A percentile compares a stretch with the other conserved stretches of the same genome.
These are phyloP conservation scores for Oncorhynchus tshawytscha DNA, from an alignment of 2,113 vertebrate genomes.

Conservation along the genomic window DNA sequence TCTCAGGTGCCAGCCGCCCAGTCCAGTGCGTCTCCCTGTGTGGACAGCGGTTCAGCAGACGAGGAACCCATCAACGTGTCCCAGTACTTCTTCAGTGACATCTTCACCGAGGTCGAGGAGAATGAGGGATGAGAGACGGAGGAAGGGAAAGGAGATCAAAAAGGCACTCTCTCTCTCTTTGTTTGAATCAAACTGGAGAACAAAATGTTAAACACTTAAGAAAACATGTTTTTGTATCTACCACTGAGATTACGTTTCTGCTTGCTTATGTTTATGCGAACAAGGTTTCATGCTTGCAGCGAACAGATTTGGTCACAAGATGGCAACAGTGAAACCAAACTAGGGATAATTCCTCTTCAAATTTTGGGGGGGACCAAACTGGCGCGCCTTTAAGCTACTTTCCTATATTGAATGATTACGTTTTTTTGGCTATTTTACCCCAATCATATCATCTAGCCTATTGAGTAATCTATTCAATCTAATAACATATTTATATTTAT, in stretches of 20 bases:
- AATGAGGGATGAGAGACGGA: not conserved
- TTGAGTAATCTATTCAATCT: too few species aligned
- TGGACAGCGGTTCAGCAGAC: constrained; percentile 47
- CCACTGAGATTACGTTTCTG: not conserved
- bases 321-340: not conserved
- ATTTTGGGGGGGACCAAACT: too few species aligned
- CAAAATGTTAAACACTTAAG: not conserved
- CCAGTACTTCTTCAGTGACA: constrained; percentile 89
- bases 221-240: not conserved
- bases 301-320: not conserved
- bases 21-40: not conserved
- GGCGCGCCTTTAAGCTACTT: not conserved
- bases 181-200: not conserved
- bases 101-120: constrained; percentile 92
- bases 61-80: constrained; percentile 81
- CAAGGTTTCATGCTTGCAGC: not conserved
- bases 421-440: too few species aligned
- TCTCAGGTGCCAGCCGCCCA: constrained; percentile 18
- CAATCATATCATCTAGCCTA: too few species aligned
- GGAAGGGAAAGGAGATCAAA: not conserved
- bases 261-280: not conserved
- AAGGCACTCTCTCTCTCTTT: not conserved
- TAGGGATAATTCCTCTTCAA: too few species aligned
- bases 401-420: not conserved
- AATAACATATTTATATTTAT: not conserved